Base-by-base conservation (phyloP, 2,797 vertebrate species). In the Poecile montanus region DNA sequence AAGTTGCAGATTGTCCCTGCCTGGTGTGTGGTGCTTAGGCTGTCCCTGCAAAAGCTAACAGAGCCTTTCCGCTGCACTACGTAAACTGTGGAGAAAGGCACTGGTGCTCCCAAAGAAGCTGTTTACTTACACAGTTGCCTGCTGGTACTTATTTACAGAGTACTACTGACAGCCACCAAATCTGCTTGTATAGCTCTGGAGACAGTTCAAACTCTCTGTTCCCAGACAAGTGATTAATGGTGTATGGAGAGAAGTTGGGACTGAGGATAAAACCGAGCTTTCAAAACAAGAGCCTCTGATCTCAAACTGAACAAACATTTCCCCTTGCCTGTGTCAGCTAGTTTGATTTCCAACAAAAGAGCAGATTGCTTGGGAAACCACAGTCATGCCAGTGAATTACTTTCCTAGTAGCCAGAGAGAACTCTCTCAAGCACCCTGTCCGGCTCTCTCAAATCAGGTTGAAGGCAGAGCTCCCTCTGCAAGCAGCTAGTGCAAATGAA, bases 61-160 rank as follows among this genome's bases (percentile, higher is more conserved):
- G 48, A 53, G 56, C 51, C 65, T 25, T 60, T 19, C n/a, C 7
- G 2, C 71, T 54, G 54, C 53, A 14, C 57, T 22, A 40, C 1
- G 2, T 36, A 92, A 86, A 75, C 74, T 61, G 67, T 4, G 4
- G 74, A 63, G 85, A 72, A 73, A 91, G 70, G 57, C 83, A 47
- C 15, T 50, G 54, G 38, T 56, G 74, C 93, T 81, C 10, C 13
- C 63, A 58, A 72, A 86, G 93, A 79, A 93, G 93, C 90, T 97
- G 92, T 97, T 97, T 97, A 95, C 94, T 74, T n/a, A 62, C 32
- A 72, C 66, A 58, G 47, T 36, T 91, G 86, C 95, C 97, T 96
- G 85, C 58, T 85, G 95, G 92, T 94, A 82, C 90, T 96, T 95
- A 91, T 97, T 97, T 97, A 93, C 89, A 91, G 87, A 86, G 75